Conservation (phyloP, 23 tunicate genomes). For the Corella eumyota region DNA sequence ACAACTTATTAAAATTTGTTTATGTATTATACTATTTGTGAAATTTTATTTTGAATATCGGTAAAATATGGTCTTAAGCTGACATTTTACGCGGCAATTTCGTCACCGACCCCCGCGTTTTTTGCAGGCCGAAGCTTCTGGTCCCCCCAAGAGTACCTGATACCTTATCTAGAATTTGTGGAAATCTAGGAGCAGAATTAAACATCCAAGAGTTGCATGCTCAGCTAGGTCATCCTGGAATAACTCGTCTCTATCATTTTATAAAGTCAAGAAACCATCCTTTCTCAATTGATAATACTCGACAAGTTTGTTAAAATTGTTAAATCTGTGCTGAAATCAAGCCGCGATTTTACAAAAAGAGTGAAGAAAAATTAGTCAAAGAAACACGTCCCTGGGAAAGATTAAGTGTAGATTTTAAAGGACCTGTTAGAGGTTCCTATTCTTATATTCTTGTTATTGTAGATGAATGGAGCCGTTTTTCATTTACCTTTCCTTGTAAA, state of each 20-base stretch:
- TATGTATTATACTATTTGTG: too few species aligned
- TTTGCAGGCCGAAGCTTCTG: too few species aligned
- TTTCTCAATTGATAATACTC: conserved; percentile 6
- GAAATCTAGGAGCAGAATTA: too few species aligned
- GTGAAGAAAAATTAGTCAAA: background rate
- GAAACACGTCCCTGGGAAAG: too few species aligned
- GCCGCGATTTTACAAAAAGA: conserved; percentile 6
- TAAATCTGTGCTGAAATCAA: conserved; percentile 16
- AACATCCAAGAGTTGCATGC: too few species aligned
- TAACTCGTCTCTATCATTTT: conserved; percentile 10
- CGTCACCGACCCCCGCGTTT: too few species aligned
- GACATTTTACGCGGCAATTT: too few species aligned
- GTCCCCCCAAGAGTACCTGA: too few species aligned
- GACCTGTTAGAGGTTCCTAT: conserved; percentile 10
- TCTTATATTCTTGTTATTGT: conserved; percentile 15
- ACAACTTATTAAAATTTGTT: too few species aligned
- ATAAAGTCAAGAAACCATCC: conserved; percentile 8
- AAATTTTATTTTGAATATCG: too few species aligned
- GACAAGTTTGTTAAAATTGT: background rate
- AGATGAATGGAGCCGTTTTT: conserved; percentile 16
- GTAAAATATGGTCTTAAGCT: too few species aligned
- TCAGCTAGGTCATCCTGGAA: conserved; percentile 6
- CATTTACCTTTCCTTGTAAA: conserved; percentile 8
- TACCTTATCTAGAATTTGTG: too few species aligned
- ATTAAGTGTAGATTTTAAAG: conserved; percentile 17